These are phyloP conservation scores for Epistrophella euchroma DNA, from an alignment of 2,888 invertebrate genomes.

Conservation along the genomic window DNA sequence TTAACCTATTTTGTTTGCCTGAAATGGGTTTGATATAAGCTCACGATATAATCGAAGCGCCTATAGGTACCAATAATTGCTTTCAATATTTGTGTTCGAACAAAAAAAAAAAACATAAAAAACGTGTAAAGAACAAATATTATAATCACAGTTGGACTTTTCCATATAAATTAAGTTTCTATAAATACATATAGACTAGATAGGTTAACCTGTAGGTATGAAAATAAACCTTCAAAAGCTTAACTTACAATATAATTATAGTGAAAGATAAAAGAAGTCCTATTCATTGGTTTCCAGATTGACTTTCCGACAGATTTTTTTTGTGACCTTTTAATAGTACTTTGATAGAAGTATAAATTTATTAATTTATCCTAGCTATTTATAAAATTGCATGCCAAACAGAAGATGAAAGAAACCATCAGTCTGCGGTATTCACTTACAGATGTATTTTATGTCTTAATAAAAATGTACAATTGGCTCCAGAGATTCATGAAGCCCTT, in stretches of 20 bases:
- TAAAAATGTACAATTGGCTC: no score
- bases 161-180: background rate
- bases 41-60: background rate
- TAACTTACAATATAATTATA: background rate
- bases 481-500: no score
- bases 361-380: no score
- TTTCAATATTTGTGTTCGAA: background rate
- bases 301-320: background rate
- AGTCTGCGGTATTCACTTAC: no score
- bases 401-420: no score
- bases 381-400: no score
- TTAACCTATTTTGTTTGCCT: slow-evolving; percentile 13
- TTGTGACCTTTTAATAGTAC: background rate
- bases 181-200: background rate
- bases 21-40: background rate
- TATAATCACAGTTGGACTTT: background rate
- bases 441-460: no score
- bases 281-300: no score
- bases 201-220: background rate
- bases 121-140: background rate
- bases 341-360: no score
- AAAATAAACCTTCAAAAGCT: background rate
- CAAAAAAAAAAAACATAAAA: background rate
- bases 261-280: no score
- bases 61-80: slow-evolving; percentile 3